Conservation (phyloP, 2,113 vertebrate genomes). For the Forbesichthys papilliferus region DNA sequence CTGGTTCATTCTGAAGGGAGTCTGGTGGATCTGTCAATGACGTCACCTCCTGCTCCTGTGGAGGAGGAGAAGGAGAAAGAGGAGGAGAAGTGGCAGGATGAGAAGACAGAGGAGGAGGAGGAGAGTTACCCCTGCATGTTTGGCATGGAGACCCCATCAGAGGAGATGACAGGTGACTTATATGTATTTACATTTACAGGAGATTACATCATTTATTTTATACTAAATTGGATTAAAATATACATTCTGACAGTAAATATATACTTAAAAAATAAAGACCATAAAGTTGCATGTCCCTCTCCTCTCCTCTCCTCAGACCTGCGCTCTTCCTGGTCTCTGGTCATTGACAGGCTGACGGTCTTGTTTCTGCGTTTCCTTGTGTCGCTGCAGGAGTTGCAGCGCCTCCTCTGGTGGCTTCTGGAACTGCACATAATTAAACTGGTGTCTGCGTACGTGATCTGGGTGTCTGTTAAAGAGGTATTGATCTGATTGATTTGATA, state of each 20-base stretch:
- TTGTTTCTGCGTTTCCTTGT: conserved; percentile 89
- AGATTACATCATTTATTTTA: too few relatives aligned
- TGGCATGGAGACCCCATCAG: conserved; percentile 45
- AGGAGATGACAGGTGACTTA: conserved; percentile 35
- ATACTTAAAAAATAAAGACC: too few relatives aligned
- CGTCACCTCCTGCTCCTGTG: conserved; percentile 62
- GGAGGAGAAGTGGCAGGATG: conserved; percentile 17
- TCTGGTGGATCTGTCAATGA: conserved; percentile 86
- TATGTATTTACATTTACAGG: too few relatives aligned
- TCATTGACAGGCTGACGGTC: conserved; percentile 91
- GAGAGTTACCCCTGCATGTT: conserved; percentile 36
- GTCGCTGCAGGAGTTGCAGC: conserved; percentile 88
- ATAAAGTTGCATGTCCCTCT: not conserved
- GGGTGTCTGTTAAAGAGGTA: conserved; percentile 90
- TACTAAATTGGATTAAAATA: too few relatives aligned
- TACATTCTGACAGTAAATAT: too few relatives aligned
- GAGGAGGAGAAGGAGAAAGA: conserved; percentile 39
- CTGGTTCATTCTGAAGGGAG: conserved; percentile 92
- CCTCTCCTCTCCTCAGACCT: conserved; percentile 67
- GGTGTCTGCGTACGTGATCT: conserved; percentile 91
- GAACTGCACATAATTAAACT: conserved; percentile 94
- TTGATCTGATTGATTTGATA: not conserved
- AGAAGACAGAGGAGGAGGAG: conserved; percentile 6
- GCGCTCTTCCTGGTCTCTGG: conserved; percentile 88
- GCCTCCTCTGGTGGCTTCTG: conserved; percentile 92